Evolutionary conservation across 2,797 vertebrate genomes (phyloP).

Genomic region (Sphenodon punctatus): DNA sequence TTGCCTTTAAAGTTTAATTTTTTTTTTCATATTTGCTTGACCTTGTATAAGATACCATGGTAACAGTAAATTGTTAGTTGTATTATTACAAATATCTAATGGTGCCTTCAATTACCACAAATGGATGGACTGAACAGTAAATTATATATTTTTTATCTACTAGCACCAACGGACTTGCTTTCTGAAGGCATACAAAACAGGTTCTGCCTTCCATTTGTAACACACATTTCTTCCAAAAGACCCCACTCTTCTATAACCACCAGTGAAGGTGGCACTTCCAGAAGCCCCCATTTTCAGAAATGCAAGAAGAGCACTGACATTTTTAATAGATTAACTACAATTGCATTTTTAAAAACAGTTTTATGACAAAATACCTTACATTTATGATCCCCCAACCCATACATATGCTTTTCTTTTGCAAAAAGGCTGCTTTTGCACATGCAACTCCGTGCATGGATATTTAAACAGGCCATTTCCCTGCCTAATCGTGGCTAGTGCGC

Average conservation of each 20-base stretch:
- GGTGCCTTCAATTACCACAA: no score
- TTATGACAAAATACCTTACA: no score
- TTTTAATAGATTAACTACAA: background rate
- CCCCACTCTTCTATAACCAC: no score
- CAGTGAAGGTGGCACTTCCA: background rate
- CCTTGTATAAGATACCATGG: no score
- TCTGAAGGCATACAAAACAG: background rate
- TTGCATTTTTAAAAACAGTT: background rate
- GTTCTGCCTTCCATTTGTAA: background rate
- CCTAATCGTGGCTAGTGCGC: background rate
- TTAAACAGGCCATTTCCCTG: background rate
- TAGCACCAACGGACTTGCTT: background rate
- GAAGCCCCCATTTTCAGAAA: background rate
- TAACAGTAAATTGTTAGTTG: no score
- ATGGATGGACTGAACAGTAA: no score
- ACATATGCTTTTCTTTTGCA: background rate
- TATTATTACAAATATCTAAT: no score
- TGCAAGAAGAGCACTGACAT: background rate
- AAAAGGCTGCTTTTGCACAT: background rate
- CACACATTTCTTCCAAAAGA: constrained; percentile 49
- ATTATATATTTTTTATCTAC: no score
- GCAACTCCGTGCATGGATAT: no score
- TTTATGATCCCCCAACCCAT: no score
- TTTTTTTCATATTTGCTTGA: no score
- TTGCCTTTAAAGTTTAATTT: no score